phyloP scores from a whole-genome alignment of 1,140 invertebrate genomes.

The Drosophila neocordata region DNA sequence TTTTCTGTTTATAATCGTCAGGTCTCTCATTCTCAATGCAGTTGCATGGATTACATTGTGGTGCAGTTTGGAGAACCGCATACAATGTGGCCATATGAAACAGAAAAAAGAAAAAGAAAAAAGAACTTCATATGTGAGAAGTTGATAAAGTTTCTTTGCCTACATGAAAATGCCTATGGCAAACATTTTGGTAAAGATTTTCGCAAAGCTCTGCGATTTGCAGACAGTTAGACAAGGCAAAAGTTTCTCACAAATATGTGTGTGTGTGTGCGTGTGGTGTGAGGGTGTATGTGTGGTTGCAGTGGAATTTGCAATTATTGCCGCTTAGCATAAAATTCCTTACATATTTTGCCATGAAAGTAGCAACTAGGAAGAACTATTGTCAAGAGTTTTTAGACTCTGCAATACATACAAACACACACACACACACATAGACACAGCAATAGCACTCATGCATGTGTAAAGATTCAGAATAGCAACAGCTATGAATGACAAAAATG shows the following conservation, averaged over 20 bases:
- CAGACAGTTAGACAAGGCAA: slow-evolving; percentile 73
- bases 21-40: neutral
- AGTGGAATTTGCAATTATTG: slow-evolving; percentile 79
- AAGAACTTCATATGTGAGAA: slow-evolving; percentile 56
- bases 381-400: slow-evolving; percentile 70
- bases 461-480: slow-evolving; percentile 3
- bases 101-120: slow-evolving; percentile 70
- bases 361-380: slow-evolving; percentile 73
- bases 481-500: slow-evolving; percentile 76
- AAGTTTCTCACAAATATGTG: slow-evolving; percentile 47
- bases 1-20: neutral
- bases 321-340: slow-evolving; percentile 76
- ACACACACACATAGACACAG: slow-evolving; percentile 16
- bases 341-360: slow-evolving; percentile 68
- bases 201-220: slow-evolving; percentile 76
- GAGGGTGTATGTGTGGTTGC: slow-evolving; percentile 49
- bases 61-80: slow-evolving; percentile 53
- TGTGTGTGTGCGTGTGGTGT: slow-evolving; percentile 10
- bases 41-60: slow-evolving; percentile 41
- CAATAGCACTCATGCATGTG: slow-evolving; percentile 1
- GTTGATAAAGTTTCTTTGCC: slow-evolving; percentile 55
- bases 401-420: slow-evolving; percentile 25
- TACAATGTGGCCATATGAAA: slow-evolving; percentile 62
- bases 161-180: slow-evolving; percentile 67
- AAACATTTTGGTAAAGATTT: slow-evolving; percentile 79